phyloP scores from a whole-genome alignment of 2,888 invertebrate genomes.

The Embidobia sp. region DNA sequence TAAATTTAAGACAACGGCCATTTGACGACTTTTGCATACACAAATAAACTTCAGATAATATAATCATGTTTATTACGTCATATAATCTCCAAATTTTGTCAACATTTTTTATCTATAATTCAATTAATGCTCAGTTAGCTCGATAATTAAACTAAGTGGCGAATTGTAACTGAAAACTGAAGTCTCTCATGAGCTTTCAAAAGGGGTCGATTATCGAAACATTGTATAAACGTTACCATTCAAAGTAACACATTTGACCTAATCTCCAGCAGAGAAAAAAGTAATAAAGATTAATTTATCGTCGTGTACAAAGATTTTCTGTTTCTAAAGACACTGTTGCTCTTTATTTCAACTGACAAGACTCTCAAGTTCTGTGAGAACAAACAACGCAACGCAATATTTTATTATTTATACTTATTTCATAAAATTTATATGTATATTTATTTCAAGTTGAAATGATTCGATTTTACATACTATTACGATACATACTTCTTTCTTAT shows the following conservation, averaged over 20 bases:
- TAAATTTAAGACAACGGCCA: conserved; percentile 31
- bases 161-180: conserved; percentile 42
- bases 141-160: conserved; percentile 28
- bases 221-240: conserved; percentile 74
- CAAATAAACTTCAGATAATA: conserved; percentile 20
- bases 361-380: conserved; percentile 70
- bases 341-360: conserved; percentile 69
- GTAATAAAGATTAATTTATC: conserved; percentile 73
- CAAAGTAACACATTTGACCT: conserved; percentile 59
- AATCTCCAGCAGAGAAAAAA: conserved; percentile 56
- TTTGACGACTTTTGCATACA: conserved; percentile 17
- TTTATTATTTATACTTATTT: conserved; percentile 28
- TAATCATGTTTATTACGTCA: conserved; percentile 31
- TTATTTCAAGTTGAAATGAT: too few relatives aligned
- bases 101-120: conserved; percentile 50
- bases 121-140: conserved; percentile 35
- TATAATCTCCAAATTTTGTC: conserved; percentile 32
- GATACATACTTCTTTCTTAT: neutral
- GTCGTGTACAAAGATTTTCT: conserved; percentile 77
- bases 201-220: conserved; percentile 70
- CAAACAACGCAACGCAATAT: conserved; percentile 40
- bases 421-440: conserved; percentile 44
- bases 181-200: conserved; percentile 53
- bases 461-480: conserved; percentile 23
- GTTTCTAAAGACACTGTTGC: conserved; percentile 75